Evolutionary conservation across 2,113 vertebrate genomes (phyloP), one percentile per base, ranked within the genome.

Genomic region (Indri indri): DNA sequence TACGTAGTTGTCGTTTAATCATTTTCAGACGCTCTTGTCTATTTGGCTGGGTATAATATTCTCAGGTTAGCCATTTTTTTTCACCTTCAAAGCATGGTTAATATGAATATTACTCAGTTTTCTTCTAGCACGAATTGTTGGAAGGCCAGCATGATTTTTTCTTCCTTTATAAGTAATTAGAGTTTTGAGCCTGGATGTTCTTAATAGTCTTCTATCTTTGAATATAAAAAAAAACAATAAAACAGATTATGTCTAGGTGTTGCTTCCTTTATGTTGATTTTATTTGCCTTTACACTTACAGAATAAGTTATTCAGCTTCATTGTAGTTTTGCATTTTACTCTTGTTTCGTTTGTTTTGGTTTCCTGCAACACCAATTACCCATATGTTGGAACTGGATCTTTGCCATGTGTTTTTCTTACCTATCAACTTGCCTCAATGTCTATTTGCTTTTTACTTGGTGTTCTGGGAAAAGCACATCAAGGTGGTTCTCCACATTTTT

Each of bases 31-130:
- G n/a, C 22, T 0, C 20, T 17, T 68, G 61, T 74, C 42, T 88
- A 1, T 76, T 90, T 85, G 73, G 65, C 93, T 96, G 82, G 91
- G 86, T 88, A 74, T 91, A 96, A 89, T 82, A 85, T 34, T 92
- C 30, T 59, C 8, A 32, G 37, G 27, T 66, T 52, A 30, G 4
- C n/a, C 61, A 5, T 88, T 73, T 13, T 16, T 47, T 68, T 23
- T 3, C 52, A 17, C 27, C 11, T 77, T 74, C 20, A 13, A 82
- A 91, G 47, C 32, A 61, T n/a, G 3, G 1, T 59, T 57, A 50
- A 83, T 10, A 50, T 25, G 40, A 65, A 32, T 1, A 7, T 54
- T 17, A 52, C 8, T 66, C 16, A 25, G 8, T 73, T 90, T 88
- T 61, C 20, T 95, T 37, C 45, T 47, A 23, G 4, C 18, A 4